These are phyloP conservation scores for Pelodytes ibericus DNA, from an alignment of 2,797 vertebrate species.

Conservation along the genomic window DNA sequence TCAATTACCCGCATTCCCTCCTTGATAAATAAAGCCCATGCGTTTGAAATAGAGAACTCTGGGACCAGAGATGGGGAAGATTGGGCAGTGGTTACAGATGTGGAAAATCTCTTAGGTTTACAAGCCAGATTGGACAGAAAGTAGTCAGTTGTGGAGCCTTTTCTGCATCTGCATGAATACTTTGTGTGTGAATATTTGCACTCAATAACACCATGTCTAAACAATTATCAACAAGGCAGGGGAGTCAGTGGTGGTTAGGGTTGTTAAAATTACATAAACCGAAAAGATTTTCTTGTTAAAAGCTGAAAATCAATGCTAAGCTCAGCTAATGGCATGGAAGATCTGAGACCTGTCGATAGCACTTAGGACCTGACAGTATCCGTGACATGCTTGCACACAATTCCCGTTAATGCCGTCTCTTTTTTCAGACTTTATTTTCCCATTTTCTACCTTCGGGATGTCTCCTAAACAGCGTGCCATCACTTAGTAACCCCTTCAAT, in stretches of 20 bases:
- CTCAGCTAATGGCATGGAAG: conserved; percentile 60
- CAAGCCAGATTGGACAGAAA: no score
- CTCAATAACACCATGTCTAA: conserved; percentile 42
- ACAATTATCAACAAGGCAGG: neutral
- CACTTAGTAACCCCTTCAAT: neutral
- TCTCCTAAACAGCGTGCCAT: neutral
- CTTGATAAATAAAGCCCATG: no score
- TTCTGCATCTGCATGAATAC: neutral
- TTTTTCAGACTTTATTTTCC: conserved; percentile 28
- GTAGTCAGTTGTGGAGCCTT: neutral
- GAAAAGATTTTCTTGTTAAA: conserved; percentile 59
- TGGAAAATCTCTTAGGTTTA: no score
- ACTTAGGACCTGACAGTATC: conserved; percentile 63
- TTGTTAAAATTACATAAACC: conserved; percentile 55
- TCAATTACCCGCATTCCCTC: no score
- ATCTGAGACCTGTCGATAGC: conserved; percentile 64
- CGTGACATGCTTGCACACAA: conserved; percentile 61
- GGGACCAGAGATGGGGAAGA: no score
- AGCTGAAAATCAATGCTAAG: conserved; percentile 64
- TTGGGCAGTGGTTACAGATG: no score
- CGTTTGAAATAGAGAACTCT: no score
- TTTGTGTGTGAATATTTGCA: neutral
- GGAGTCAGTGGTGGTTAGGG: conserved; percentile 7
- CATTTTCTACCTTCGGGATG: neutral
- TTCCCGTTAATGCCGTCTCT: conserved; percentile 57